Base-by-base conservation (phyloP, 2,888 invertebrate genomes). In the Spatulosminthurus flaviceps region DNA sequence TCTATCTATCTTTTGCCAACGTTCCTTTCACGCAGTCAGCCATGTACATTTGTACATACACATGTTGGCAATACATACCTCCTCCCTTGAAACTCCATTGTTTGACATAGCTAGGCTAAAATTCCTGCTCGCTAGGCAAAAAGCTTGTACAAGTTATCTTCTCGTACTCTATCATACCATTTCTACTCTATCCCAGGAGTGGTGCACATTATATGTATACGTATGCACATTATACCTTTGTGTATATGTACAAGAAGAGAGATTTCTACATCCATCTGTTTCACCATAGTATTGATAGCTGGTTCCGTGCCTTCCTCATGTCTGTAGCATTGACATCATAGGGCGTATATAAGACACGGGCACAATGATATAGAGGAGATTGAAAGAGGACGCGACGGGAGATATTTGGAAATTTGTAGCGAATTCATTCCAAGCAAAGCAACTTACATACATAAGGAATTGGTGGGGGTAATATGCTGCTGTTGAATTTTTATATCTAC, bases 21-120 rank as follows among this genome's bases (percentile, higher is more conserved):
- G 67, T 67, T 24, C 29, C 67, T 67, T 67, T 26, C 29, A 51
- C 67, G 51, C 51, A 51, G 51, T 51, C 51, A 19, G 51, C 9
- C 34, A 34, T 34, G 51, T 51, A 51, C 51, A 19, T 19, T n/a
- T n/a, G 9, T 9, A 34, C 5, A 34, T 34, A 34, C 4, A 9
- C 34, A 7, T 34, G 9, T 34, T 7, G 34, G 34, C 34, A 34
- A n/a, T n/a, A n/a, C n/a, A n/a, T n/a, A n/a, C n/a, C n/a, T n/a
- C n/a, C n/a, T n/a, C n/a, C n/a, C n/a, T n/a, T n/a, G n/a, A n/a
- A n/a, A n/a, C n/a, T n/a, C n/a, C n/a, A n/a, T n/a, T n/a, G n/a
- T n/a, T n/a, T n/a, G n/a, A n/a, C n/a, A n/a, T n/a, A n/a, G n/a
- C n/a, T n/a, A n/a, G n/a, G n/a, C n/a, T n/a, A 7, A 9, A 9